phyloP scores from a whole-genome alignment of 2,888 invertebrate species.

The Agrotis exclamationis region DNA sequence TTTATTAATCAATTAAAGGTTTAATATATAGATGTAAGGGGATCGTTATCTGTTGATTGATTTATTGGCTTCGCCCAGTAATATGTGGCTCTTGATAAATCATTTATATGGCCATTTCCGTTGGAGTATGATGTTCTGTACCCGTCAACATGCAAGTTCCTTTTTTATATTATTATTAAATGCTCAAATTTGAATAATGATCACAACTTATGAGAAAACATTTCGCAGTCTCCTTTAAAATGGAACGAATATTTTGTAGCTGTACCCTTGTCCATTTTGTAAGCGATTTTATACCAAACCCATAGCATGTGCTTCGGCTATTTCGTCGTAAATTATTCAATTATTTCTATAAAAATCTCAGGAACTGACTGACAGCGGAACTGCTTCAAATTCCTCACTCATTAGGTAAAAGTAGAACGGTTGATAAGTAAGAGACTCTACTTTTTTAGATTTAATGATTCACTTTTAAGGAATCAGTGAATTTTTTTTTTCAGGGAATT shows the following conservation, averaged over 20 bases:
- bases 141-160: not conserved
- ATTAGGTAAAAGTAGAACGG: slow-evolving; percentile 16
- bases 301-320: not conserved
- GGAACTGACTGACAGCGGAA: slow-evolving; percentile 35
- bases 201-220: not conserved
- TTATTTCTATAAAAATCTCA: slow-evolving; percentile 20
- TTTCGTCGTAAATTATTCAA: not conserved
- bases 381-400: slow-evolving; percentile 41
- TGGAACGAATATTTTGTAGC: not conserved
- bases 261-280: no score
- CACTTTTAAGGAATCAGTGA: not conserved
- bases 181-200: not conserved
- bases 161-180: slow-evolving; percentile 5
- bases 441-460: slow-evolving; percentile 16
- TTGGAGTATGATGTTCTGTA: slow-evolving; percentile 19
- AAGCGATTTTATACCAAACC: not conserved
- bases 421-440: not conserved
- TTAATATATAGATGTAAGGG: slow-evolving; percentile 35
- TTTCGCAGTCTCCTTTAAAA: not conserved
- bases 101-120: slow-evolving; percentile 24
- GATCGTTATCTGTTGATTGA: slow-evolving; percentile 45
- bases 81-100: slow-evolving; percentile 25
- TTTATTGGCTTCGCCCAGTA: slow-evolving; percentile 22
- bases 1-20: slow-evolving; percentile 43
- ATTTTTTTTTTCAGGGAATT: not conserved